Evolutionary conservation across 1,140 invertebrate genomes (phyloP).

Genomic region (Homarus americanus): DNA sequence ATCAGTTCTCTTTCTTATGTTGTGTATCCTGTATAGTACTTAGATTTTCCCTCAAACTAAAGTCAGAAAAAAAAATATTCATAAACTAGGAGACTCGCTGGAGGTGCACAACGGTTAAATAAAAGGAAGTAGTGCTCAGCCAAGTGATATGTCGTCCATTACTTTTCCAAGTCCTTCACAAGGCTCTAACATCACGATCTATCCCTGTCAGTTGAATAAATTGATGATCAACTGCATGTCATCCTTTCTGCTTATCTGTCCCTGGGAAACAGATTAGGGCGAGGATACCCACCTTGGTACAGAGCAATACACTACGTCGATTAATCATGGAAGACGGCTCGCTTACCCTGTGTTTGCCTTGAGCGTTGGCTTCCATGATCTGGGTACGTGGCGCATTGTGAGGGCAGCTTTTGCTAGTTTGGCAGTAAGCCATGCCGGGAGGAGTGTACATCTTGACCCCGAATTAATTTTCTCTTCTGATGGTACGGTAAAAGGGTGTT

Average conservation of each 20-base stretch:
- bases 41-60: too few relatives aligned
- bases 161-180: neutral
- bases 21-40: too few relatives aligned
- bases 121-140: too few relatives aligned
- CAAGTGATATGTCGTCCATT: too few relatives aligned
- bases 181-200: neutral
- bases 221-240: neutral
- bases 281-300: neutral
- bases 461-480: too few relatives aligned
- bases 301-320: neutral
- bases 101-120: too few relatives aligned
- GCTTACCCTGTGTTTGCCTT: neutral
- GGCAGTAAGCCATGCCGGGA: neutral
- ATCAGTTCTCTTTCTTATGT: too few relatives aligned
- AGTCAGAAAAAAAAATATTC: too few relatives aligned
- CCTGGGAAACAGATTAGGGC: neutral
- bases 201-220: neutral
- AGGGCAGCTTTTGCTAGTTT: neutral
- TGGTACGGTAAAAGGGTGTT: too few relatives aligned
- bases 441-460: too few relatives aligned
- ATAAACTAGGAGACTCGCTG: too few relatives aligned
- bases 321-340: neutral
- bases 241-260: neutral
- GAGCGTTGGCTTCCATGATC: neutral
- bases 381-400: neutral